These are phyloP conservation scores for Chymomyza fuscimana DNA, from an alignment of 2,888 invertebrate species.

Conservation along the genomic window DNA sequence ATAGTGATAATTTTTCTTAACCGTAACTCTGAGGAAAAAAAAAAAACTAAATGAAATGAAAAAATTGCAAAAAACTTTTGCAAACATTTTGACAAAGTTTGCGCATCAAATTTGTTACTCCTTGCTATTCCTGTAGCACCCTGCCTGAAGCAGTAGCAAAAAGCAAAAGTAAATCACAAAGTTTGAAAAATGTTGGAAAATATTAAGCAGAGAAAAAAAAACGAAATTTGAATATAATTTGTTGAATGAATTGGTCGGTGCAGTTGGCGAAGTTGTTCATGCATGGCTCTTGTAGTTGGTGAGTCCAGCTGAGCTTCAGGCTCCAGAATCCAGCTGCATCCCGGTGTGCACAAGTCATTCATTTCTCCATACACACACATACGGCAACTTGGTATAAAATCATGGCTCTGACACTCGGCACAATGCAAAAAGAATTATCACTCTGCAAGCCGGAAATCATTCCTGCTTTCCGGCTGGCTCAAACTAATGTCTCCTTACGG, in stretches of 20 bases:
- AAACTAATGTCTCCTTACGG: constrained; percentile 40
- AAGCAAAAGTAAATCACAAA: constrained; percentile 29
- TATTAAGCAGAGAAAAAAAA: constrained; percentile 40
- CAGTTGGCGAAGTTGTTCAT: constrained; percentile 27
- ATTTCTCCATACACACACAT: constrained; percentile 35
- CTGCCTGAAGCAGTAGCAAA: not conserved
- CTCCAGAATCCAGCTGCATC: constrained; percentile 30
- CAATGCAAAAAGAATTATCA: constrained; percentile 60
- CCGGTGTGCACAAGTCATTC: constrained; percentile 56
- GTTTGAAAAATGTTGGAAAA: constrained; percentile 58
- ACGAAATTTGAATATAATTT: constrained; percentile 49
- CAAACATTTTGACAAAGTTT: constrained; percentile 65
- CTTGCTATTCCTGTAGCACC: constrained; percentile 6
- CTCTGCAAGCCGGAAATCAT: constrained; percentile 55
- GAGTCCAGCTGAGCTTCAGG: not conserved
- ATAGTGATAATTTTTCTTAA: constrained; percentile 68
- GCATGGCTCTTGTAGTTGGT: constrained; percentile 12
- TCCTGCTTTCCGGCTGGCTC: constrained; percentile 36
- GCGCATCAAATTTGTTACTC: constrained; percentile 42
- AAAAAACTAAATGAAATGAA: constrained; percentile 2
- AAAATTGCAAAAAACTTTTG: constrained; percentile 36
- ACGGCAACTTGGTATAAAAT: constrained; percentile 26
- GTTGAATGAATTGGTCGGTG: constrained; percentile 19
- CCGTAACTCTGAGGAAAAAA: constrained; percentile 20
- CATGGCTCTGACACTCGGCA: constrained; percentile 54